phyloP scores from a whole-genome alignment of 2,888 invertebrate species.

The Eretmocerus hayati region DNA sequence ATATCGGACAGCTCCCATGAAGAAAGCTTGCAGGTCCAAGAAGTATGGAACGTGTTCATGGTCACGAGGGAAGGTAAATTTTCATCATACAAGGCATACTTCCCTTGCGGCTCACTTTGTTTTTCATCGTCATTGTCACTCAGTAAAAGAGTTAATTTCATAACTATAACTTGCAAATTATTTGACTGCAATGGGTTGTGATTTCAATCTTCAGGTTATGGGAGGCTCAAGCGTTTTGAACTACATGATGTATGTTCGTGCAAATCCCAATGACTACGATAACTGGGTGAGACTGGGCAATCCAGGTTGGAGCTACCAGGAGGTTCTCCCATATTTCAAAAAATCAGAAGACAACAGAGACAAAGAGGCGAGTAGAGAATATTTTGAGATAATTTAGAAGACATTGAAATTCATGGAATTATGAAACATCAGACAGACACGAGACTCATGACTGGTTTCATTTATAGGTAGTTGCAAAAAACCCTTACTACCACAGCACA shows the following conservation, averaged over 20 bases:
- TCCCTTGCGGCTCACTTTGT: no score
- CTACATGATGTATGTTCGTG: slow-evolving; percentile 57
- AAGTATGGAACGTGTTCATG: slow-evolving; percentile 55
- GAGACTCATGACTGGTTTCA: background rate
- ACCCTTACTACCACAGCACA: slow-evolving; percentile 54
- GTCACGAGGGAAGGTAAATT: slow-evolving; percentile 61
- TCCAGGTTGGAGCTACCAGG: slow-evolving; percentile 52
- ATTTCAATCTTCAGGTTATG: slow-evolving; percentile 39
- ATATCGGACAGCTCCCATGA: slow-evolving; percentile 61
- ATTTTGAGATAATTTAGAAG: background rate
- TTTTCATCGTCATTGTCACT: background rate
- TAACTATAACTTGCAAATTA: background rate
- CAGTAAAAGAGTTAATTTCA: background rate
- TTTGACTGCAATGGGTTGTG: no score
- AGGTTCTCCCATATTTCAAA: slow-evolving; percentile 48
- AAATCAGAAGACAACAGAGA: slow-evolving; percentile 50
- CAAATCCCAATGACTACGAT: slow-evolving; percentile 52
- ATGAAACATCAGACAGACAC: background rate
- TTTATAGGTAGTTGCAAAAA: slow-evolving; percentile 31
- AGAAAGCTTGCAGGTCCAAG: slow-evolving; percentile 55
- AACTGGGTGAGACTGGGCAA: slow-evolving; percentile 53
- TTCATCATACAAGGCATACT: no score
- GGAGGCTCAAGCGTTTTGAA: slow-evolving; percentile 59
- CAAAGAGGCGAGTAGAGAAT: slow-evolving; percentile 27
- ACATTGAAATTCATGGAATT: no score